Base-by-base conservation (phyloP, 2,113 vertebrate genomes). In the Odontesthes bonariensis region DNA sequence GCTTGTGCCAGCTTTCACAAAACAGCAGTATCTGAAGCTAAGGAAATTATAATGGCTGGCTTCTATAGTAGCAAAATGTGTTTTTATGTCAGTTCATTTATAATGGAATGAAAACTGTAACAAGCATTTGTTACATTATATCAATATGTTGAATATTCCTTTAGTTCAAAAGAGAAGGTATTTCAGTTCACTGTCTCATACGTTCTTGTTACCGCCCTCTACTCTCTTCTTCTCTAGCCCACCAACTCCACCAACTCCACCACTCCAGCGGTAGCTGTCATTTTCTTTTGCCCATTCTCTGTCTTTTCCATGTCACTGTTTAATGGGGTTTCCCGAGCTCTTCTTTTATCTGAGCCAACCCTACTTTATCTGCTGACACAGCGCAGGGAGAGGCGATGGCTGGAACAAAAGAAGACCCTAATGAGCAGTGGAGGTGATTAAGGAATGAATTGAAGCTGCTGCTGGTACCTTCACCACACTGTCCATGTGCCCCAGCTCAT, bases 371-470 rank as follows among this genome's bases (percentile, higher is more conserved):
- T 77, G 69, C 77, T 49, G 71, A 71, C 80, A 59, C 69, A 59
- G 75, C 3, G 55, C 79, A 76, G 82, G 73, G 61, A 63, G 60
- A 74, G 59, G 76, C 56, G 67, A 60, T 17, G 44, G 62, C 61
- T 80, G 81, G 86, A 92, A 92, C 88, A 92, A 93, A 90, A 88
- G 87, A 66, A 75, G 60, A 54, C 84, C 66, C 73, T 91, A 91
- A 92, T 89, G 91, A 91, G 86, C 76, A 84, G 86, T 79, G 88
- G 80, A 91, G 90, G 91, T 91, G 89, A 91, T 93, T 91, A 91
- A 79, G 83, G 80, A 69, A 82, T 85, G 89, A 92, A 93, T 83
- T 73, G 86, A 44, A 60, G 22, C 69, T 35, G 75, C 69, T 75
- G 79, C 84, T 31, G 74, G 81, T 83, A 71, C 82, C 81, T 75